A percentile compares a stretch with the other conserved stretches of the same genome.
phyloP scores from a whole-genome alignment of 2,113 vertebrate genomes.

The Antechinus stuartii region DNA sequence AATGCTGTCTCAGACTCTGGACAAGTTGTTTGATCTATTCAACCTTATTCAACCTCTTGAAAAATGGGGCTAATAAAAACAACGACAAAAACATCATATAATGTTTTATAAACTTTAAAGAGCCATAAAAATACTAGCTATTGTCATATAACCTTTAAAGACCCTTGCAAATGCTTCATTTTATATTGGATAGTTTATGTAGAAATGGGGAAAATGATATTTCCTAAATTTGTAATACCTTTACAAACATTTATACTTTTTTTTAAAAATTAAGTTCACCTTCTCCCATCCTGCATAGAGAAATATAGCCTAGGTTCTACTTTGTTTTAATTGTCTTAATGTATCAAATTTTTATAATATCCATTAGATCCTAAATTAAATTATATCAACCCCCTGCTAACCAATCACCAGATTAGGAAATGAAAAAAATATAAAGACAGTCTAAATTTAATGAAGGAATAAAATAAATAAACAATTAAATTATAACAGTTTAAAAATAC shows the following conservation, averaged over 20 bases:
- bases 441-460: neutral
- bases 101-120: neutral
- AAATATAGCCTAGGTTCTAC: neutral
- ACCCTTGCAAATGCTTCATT: neutral
- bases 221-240: slow-evolving; percentile 71
- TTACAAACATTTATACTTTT: slow-evolving; percentile 59
- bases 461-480: neutral
- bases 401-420: neutral
- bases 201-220: slow-evolving; percentile 66
- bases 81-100: neutral
- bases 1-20: neutral
- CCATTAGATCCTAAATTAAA: neutral
- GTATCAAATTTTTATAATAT: neutral
- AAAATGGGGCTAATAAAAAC: neutral
- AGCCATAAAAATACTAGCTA: no score
- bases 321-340: neutral
- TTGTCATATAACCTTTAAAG: neutral
- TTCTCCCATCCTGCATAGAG: neutral
- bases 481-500: neutral
- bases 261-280: neutral
- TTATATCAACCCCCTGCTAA: neutral
- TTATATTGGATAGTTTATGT: slow-evolving; percentile 59
- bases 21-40: neutral
- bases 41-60: neutral
- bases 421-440: neutral